phyloP scores from a whole-genome alignment of 2,888 invertebrate species.

The Stegophylla sp. region DNA sequence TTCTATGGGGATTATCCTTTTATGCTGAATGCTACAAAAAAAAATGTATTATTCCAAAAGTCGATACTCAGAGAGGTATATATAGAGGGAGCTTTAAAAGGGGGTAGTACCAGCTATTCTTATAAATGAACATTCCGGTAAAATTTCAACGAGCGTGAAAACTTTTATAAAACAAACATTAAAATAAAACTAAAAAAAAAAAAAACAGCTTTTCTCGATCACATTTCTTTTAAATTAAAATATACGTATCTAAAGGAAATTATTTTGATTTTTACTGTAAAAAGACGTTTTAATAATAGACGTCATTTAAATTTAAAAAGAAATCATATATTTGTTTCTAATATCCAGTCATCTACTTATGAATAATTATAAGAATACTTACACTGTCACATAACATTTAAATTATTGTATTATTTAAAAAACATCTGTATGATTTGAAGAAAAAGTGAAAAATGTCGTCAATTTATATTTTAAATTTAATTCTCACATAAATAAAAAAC shows the following conservation, averaged over 20 bases:
- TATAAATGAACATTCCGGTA: conserved; percentile 12
- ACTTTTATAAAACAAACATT: conserved; percentile 18
- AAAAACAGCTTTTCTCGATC: neutral
- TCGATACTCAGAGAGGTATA: conserved; percentile 41
- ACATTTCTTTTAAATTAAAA: conserved; percentile 13
- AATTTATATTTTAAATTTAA: too few relatives aligned
- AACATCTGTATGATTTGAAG: too few relatives aligned
- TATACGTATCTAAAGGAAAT: conserved; percentile 7
- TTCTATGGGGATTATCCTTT: conserved; percentile 31
- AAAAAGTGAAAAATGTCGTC: too few relatives aligned
- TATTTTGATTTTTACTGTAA: neutral
- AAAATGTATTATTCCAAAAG: conserved; percentile 19
- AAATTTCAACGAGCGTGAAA: conserved; percentile 22
- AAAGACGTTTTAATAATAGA: neutral
- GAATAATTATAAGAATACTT: too few relatives aligned
- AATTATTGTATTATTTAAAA: too few relatives aligned
- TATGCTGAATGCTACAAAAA: conserved; percentile 21
- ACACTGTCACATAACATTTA: too few relatives aligned
- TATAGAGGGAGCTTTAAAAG: conserved; percentile 15
- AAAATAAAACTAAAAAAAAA: neutral
- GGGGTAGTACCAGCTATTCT: neutral
- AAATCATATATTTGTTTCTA: too few relatives aligned
- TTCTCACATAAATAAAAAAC: too few relatives aligned
- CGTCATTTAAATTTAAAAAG: conserved; percentile 3
- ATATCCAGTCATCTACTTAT: too few relatives aligned